Evolutionary conservation across 2,797 vertebrate genomes (phyloP), one percentile per base, ranked within the genome.

Genomic region (Spinibarbus caldwelli): DNA sequence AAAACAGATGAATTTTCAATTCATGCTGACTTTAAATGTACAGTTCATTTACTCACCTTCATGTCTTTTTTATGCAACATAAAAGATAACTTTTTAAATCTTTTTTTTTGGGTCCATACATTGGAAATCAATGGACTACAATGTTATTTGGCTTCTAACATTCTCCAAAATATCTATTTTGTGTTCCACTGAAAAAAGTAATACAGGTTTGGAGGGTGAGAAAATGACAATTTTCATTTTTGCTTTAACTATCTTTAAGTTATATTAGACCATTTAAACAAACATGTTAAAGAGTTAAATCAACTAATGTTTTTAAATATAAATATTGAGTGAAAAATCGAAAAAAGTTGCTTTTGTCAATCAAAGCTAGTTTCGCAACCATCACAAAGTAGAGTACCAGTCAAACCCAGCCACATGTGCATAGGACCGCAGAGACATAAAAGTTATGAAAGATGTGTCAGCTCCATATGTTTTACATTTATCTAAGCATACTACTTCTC

Each of bases 401-500:
- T 78, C 2, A 68, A 54, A 54, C 54, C 67, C 26, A 62, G 10
- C 21, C 45, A 86, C 26, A 36, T 31, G 64, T 52, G 23, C 9
- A 43, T 5, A 78, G 31, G 66, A 80, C 41, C n/a, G 15, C 31
- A 70, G 64, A 71, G 70, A 41, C 64, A 41, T 17, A 54, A 54
- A 80, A 80, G 68, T 29, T 26, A 71, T 72, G 11, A 62, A 38
- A 67, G 29, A 82, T 78, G 43, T 43, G 79, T 85, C 72, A 66
- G 66, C 23, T 31, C 86, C 78, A 78, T 43, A 77, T 78, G 78
- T 52, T 82, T 85, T 71, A 78, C 54, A 82, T 87, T 85, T 62
- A 52, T 72, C 36, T 14, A 45, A 80, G 7, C 66, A 78, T 54
- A 43, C 43, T 84, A 66, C 23, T 85, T 11, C 31, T 76, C 82